phyloP scores from a whole-genome alignment of 1,140 invertebrate genomes.

The Melitaea cinxia region DNA sequence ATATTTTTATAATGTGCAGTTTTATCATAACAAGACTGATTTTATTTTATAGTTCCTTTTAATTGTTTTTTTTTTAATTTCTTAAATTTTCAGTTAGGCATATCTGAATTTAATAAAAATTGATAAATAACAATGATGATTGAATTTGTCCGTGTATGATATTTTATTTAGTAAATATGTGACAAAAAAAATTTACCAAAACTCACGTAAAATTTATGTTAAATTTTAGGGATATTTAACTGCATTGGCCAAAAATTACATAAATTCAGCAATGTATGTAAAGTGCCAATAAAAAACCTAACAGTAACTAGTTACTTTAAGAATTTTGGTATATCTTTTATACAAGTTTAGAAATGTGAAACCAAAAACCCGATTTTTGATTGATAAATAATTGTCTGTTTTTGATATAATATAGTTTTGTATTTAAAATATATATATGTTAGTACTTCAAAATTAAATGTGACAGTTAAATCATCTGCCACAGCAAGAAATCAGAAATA shows the following conservation, averaged over 20 bases:
- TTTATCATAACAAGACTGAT: slow-evolving; percentile 53
- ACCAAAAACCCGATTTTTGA: too few species aligned
- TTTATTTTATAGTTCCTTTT: slow-evolving; percentile 43
- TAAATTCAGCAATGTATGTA: slow-evolving; percentile 8
- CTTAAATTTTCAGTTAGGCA: background rate
- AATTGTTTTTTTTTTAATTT: background rate
- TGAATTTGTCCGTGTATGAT: background rate
- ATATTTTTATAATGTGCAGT: slow-evolving; percentile 32
- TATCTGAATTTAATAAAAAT: background rate
- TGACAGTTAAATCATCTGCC: background rate
- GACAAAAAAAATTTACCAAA: background rate
- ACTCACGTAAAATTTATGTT: slow-evolving; percentile 4
- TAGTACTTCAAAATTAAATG: background rate
- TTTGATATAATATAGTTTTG: background rate
- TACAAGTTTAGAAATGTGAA: background rate
- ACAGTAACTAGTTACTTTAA: slow-evolving; percentile 3
- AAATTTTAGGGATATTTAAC: background rate
- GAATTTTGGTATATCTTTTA: background rate
- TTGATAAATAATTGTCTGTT: background rate
- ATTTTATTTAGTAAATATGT: background rate
- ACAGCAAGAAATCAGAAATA: background rate
- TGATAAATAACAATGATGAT: background rate
- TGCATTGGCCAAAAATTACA: slow-evolving; percentile 13
- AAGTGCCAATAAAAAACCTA: slow-evolving; percentile 14
- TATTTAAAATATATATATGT: background rate